A percentile compares a stretch with the other conserved stretches of the same genome.
phyloP scores from a whole-genome alignment of 2,888 invertebrate genomes.

The Pyrrhia umbra region DNA sequence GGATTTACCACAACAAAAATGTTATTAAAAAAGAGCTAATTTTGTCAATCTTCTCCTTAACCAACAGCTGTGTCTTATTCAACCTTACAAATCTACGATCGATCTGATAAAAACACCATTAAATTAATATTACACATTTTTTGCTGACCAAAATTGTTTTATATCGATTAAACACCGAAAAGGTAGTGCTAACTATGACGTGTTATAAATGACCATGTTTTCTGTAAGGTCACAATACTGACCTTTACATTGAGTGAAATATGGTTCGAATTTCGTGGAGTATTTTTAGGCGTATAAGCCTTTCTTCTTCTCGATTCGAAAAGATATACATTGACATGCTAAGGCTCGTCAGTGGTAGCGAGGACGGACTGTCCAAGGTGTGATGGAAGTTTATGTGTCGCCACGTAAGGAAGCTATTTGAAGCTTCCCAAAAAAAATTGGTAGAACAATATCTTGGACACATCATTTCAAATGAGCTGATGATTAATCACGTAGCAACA shows the following conservation, averaged over 20 bases:
- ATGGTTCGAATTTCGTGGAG: neutral
- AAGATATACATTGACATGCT: too few species aligned
- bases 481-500: too few species aligned
- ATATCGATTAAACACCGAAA: conserved; percentile 66
- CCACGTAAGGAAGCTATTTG: too few species aligned
- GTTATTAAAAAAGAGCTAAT: neutral
- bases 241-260: neutral
- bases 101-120: conserved; percentile 75
- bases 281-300: neutral
- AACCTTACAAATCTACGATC: conserved; percentile 69
- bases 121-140: conserved; percentile 76
- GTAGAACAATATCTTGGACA: too few species aligned
- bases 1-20: neutral
- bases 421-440: too few species aligned
- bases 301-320: too few species aligned
- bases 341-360: too few species aligned
- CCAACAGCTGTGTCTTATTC: conserved; percentile 64
- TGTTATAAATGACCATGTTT: conserved; percentile 23
- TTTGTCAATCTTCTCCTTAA: conserved; percentile 67
- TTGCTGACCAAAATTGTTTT: conserved; percentile 65
- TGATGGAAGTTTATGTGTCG: too few species aligned
- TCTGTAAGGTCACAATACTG: neutral
- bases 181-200: conserved; percentile 28
- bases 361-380: too few species aligned
- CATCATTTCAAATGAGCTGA: too few species aligned